phyloP scores from a whole-genome alignment of 2,113 vertebrate genomes.

The Phainopepla nitens region DNA sequence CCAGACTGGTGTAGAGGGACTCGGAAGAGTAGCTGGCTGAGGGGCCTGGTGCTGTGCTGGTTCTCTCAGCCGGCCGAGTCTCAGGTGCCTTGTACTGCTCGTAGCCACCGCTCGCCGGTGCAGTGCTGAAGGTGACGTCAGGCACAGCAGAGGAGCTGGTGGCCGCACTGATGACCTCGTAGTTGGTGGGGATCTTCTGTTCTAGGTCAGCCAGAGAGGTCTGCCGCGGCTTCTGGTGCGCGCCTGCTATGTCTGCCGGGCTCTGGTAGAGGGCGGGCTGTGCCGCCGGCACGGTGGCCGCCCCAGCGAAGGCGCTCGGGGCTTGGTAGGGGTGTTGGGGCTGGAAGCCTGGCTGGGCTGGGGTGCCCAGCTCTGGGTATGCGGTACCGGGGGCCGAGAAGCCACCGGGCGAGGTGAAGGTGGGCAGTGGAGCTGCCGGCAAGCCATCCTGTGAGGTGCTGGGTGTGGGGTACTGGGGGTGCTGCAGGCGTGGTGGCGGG shows the following conservation, averaged over 20 bases:
- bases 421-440: conserved; percentile 77
- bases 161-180: conserved; percentile 87
- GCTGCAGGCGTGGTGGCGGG: conserved; percentile 85
- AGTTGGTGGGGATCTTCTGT: conserved; percentile 94
- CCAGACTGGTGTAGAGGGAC: conserved; percentile 88
- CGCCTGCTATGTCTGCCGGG: conserved; percentile 76
- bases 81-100: conserved; percentile 85
- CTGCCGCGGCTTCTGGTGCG: conserved; percentile 89
- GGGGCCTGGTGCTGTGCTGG: conserved; percentile 76
- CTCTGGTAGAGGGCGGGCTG: conserved; percentile 81
- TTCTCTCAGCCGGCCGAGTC: conserved; percentile 75
- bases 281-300: conserved; percentile 71
- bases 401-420: conserved; percentile 77
- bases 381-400: conserved; percentile 80
- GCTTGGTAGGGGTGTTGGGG: conserved; percentile 80
- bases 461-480: conserved; percentile 81
- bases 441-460: conserved; percentile 86
- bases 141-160: conserved; percentile 81
- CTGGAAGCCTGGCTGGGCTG: conserved; percentile 81
- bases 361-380: conserved; percentile 83
- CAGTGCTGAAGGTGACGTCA: conserved; percentile 76
- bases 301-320: conserved; percentile 78
- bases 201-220: conserved; percentile 93
- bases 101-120: conserved; percentile 72
- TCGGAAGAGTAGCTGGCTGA: conserved; percentile 84